Evolutionary conservation across 1,140 invertebrate species (phyloP), one percentile per base, ranked within the genome.

Genomic region (Hirudo medicinalis): DNA sequence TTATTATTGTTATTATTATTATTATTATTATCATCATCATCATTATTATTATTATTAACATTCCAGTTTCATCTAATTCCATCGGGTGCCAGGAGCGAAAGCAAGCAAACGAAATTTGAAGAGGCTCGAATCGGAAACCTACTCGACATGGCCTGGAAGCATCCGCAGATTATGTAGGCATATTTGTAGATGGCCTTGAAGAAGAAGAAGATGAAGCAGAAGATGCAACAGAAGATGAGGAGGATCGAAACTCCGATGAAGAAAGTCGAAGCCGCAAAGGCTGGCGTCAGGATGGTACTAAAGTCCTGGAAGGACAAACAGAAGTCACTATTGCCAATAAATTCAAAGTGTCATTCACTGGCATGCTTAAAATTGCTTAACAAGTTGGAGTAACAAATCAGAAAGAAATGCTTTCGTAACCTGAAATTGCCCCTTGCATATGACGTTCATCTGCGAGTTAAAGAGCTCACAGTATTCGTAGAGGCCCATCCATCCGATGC

Each of bases 111-210:
- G 13, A 49, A 8, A 17, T 49, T 49, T 9, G 9, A 17, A 49
- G 11, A 49, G 6, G 32, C 32, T 36, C 32, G 6, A 63, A 11
- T 27, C 27, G 36, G n/a, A 60, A 71, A 83, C 85, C 86, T 82
- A 97, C 94, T 92, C 82, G 92, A 93, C 76, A 94, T 83, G 15
- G 93, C 83, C 82, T 97, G 94, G 83, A 96, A 86, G 90, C 91
- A 93, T 43, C 89, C 93, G 79, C 91, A 95, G 70, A 96, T 87
- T 78, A 91, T 88, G 80, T 94, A 95, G 17, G 96, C 92, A 15
- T 89, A 92, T 3, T 90, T 91, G n/a, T 91, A 89, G 76, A 90
- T 90, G 80, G 92, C 90, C 81, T 97, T 93, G 82, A 95, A 91
- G 83, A 97, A 94, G 75, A 97, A 86, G 29, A 96, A 83, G 86